Conservation (phyloP, 2,113 vertebrate genomes). For the Struthidea cinerea region DNA sequence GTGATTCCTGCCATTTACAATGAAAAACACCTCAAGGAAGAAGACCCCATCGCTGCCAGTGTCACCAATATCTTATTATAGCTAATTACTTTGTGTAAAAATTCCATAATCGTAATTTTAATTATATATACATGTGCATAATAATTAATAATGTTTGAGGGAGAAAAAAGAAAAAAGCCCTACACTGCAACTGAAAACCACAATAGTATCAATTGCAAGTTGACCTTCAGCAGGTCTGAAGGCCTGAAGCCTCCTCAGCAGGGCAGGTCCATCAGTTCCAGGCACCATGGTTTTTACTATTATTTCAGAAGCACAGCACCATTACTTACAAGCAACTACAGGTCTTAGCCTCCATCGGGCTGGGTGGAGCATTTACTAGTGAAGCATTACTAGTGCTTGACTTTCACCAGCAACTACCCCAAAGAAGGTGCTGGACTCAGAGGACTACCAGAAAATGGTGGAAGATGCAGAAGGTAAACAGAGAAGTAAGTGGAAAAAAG, state of each 20-base stretch:
- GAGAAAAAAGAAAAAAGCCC: background rate
- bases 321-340: background rate
- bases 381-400: background rate
- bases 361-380: too few relatives aligned
- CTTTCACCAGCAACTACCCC: accelerated
- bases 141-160: background rate
- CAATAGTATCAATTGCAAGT: background rate
- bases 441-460: background rate
- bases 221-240: background rate
- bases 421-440: background rate
- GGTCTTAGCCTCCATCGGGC: background rate
- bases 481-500: background rate
- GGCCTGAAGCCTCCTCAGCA: background rate
- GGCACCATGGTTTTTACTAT: background rate
- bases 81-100: background rate
- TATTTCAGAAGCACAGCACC: background rate
- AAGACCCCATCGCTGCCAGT: background rate
- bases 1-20: background rate
- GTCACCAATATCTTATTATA: background rate
- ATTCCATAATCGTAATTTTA: background rate
- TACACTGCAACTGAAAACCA: background rate
- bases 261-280: background rate
- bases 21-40: background rate
- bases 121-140: background rate
- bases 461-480: background rate